A percentile compares a stretch with the other conserved stretches of the same genome.
These are phyloP conservation scores for Myrmophylax atrothorax DNA, from an alignment of 2,113 vertebrate genomes.

Conservation along the genomic window DNA sequence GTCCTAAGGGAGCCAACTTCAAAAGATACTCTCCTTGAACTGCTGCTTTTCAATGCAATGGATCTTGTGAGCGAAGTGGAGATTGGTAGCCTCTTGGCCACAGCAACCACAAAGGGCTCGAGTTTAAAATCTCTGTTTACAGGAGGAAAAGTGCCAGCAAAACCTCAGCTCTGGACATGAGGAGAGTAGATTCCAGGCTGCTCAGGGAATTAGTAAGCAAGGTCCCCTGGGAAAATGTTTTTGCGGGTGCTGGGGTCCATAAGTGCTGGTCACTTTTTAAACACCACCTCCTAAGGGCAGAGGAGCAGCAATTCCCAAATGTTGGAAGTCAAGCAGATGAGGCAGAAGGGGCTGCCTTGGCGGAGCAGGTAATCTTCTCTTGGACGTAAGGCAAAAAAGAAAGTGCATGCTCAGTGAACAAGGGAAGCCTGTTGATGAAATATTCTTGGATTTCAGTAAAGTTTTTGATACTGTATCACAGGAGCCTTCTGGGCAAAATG, in stretches of 20 bases:
- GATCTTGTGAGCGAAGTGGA: background rate
- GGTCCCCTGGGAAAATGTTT: background rate
- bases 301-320: background rate
- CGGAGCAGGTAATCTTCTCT: background rate
- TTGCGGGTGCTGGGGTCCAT: background rate
- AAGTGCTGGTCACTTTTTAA: background rate
- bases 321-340: background rate
- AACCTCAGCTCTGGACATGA: background rate
- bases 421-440: background rate
- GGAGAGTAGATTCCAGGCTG: background rate
- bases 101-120: background rate
- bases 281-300: background rate
- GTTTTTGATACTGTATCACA: background rate
- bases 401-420: background rate
- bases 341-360: background rate
- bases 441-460: background rate
- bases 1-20: background rate
- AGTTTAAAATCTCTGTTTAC: background rate
- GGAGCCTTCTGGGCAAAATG: background rate
- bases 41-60: background rate
- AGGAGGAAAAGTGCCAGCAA: background rate
- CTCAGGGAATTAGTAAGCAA: background rate
- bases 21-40: background rate
- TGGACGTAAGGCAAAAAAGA: background rate
- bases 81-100: background rate